Percentiles rank a stretch among this genome's conserved stretches.
Conservation (phyloP, 2,113 vertebrate genomes). For the Colossoma macropomum region DNA sequence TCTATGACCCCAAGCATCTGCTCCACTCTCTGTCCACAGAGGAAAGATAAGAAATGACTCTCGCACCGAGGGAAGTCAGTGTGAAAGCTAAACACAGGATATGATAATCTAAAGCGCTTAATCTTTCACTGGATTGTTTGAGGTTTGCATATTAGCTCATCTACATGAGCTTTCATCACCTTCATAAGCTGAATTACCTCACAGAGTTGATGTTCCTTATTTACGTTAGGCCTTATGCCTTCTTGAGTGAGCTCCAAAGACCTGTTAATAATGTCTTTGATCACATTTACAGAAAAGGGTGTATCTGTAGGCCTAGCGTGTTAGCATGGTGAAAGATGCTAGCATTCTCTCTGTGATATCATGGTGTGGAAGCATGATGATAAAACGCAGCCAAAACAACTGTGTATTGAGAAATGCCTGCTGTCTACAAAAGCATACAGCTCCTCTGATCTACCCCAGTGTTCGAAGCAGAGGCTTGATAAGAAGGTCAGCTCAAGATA, state of each 20-base stretch:
- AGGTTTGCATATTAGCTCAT: constrained; percentile 33
- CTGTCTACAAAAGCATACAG: background rate
- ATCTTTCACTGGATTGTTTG: constrained; percentile 9
- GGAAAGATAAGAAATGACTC: constrained; percentile 19
- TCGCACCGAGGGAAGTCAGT: constrained; percentile 1
- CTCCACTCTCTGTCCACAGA: background rate
- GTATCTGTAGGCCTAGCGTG: constrained; percentile 15
- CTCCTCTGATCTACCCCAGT: constrained; percentile 27
- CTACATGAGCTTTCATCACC: constrained; percentile 3
- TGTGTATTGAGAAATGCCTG: constrained; percentile 25
- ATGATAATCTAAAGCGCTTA: constrained; percentile 1
- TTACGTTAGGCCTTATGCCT: constrained; percentile 49
- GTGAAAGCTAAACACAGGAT: constrained; percentile 26
- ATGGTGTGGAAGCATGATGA: background rate
- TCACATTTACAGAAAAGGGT: constrained; percentile 44
- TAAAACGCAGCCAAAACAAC: constrained; percentile 60
- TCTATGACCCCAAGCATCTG: constrained; percentile 5
- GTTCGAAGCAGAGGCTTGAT: background rate
- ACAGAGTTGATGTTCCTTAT: constrained; percentile 52
- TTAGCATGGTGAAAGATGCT: constrained; percentile 42
- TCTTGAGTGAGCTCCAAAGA: background rate
- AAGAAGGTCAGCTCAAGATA: constrained; percentile 9
- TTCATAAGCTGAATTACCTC: constrained; percentile 32
- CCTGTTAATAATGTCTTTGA: constrained; percentile 49
- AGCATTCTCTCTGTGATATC: constrained; percentile 8